phyloP scores from a whole-genome alignment of 2,113 vertebrate species.

The Tragulus kanchil region DNA sequence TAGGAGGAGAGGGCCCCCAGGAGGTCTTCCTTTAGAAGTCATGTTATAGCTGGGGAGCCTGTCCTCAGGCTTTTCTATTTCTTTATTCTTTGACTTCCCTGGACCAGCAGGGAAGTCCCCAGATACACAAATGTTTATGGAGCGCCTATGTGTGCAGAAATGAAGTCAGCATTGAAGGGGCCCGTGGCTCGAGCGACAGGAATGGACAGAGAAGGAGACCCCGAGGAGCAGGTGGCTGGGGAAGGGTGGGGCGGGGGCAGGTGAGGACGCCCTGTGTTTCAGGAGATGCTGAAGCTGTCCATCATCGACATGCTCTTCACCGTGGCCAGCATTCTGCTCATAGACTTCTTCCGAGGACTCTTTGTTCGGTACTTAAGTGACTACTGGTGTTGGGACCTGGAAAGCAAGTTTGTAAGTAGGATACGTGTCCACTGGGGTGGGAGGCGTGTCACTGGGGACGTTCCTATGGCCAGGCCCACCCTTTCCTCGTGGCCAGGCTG shows the following conservation, averaged over 20 bases:
- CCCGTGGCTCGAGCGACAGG: rapidly evolving
- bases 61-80: too few relatives aligned
- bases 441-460: too few relatives aligned
- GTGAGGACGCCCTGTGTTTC: conserved; percentile 70
- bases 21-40: not conserved
- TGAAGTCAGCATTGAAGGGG: rapidly evolving
- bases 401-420: conserved; percentile 98
- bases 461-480: too few relatives aligned
- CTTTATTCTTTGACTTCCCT: too few relatives aligned
- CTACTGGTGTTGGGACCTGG: conserved; percentile 99
- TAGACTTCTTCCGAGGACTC: conserved; percentile 97
- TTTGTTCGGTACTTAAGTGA: conserved; percentile 97
- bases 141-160: rapidly evolving
- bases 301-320: conserved; percentile 99
- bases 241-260: not conserved
- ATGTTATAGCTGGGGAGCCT: not conserved
- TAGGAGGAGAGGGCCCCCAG: not conserved
- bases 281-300: conserved; percentile 99
- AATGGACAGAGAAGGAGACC: not conserved
- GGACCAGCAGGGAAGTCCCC: not conserved
- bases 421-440: too few relatives aligned
- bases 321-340: conserved; percentile 96
- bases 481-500: too few relatives aligned
- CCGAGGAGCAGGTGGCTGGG: not conserved
- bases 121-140: rapidly evolving